A percentile compares a stretch with the other conserved stretches of the same genome.
Evolutionary conservation across 2,888 invertebrate genomes (phyloP).

Genomic region (Cartodere bifasciata): DNA sequence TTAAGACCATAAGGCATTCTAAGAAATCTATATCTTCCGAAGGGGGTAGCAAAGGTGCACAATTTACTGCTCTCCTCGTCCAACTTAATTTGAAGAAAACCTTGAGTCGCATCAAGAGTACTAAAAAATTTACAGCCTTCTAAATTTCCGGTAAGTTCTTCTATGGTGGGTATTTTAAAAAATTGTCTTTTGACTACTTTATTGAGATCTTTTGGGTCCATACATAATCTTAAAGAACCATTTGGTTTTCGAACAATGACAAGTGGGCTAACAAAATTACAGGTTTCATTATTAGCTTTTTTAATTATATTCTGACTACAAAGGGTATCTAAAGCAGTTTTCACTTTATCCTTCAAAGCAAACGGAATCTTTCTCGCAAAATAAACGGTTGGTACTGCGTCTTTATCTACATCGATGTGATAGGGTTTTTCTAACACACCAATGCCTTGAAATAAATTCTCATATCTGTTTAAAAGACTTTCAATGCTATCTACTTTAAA

Average conservation of each 20-base stretch:
- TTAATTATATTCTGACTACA: constrained; percentile 5
- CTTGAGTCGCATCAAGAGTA: constrained; percentile 18
- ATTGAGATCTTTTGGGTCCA: constrained; percentile 24
- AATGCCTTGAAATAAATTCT: constrained; percentile 13
- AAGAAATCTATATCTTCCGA: constrained; percentile 20
- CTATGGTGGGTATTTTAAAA: constrained; percentile 17
- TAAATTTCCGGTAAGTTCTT: constrained; percentile 21
- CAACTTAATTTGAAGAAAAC: constrained; percentile 17
- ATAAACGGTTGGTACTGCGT: constrained; percentile 10
- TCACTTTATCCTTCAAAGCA: constrained; percentile 11
- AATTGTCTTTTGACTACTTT: constrained; percentile 17
- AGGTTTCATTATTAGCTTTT: constrained; percentile 4
- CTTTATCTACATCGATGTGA: constrained; percentile 14
- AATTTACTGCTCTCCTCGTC: constrained; percentile 18
- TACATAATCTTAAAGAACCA: constrained; percentile 19
- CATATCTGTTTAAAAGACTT: neutral
- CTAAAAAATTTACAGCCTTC: constrained; percentile 18
- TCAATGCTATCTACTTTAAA: neutral
- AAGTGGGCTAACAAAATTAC: constrained; percentile 13
- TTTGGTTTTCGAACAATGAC: constrained; percentile 15
- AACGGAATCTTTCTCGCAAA: constrained; percentile 13
- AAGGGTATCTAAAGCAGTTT: constrained; percentile 7
- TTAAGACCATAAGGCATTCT: constrained; percentile 19
- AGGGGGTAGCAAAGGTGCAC: constrained; percentile 21
- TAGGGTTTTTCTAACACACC: constrained; percentile 14